phyloP scores from a whole-genome alignment of 2,888 invertebrate genomes.

The Autographa gamma region DNA sequence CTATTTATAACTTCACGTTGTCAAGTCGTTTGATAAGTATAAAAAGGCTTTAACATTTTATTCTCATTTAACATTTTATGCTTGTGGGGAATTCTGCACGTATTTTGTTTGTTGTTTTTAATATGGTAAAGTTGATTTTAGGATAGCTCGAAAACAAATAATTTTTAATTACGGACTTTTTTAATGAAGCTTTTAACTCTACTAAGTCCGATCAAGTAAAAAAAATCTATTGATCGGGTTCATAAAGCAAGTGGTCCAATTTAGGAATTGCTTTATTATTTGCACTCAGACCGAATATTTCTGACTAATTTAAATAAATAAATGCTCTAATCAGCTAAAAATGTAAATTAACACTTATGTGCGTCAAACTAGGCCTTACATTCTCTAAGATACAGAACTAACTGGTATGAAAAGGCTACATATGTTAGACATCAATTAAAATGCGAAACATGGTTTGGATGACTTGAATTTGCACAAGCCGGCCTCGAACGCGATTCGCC shows the following conservation, averaged over 20 bases:
- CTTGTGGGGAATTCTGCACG: neutral
- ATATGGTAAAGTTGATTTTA: neutral
- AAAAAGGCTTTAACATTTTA: slow-evolving; percentile 27
- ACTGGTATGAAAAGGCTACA: slow-evolving; percentile 12
- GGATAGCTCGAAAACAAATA: neutral
- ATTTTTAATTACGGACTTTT: neutral
- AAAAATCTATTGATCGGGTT: neutral
- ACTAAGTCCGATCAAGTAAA: neutral
- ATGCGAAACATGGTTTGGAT: slow-evolving; percentile 28
- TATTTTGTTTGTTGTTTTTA: neutral
- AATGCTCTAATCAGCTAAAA: neutral
- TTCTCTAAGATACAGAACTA: neutral
- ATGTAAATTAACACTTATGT: slow-evolving; percentile 4
- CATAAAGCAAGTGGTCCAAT: too few species aligned
- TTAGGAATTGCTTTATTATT: too few species aligned
- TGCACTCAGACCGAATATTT: neutral
- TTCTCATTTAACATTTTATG: slow-evolving; percentile 12
- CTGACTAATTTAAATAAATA: neutral
- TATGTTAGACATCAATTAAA: slow-evolving; percentile 29
- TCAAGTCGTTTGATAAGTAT: slow-evolving; percentile 43
- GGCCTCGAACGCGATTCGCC: slow-evolving; percentile 24
- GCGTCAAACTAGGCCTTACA: neutral
- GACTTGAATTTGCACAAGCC: slow-evolving; percentile 34
- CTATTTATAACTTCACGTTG: slow-evolving; percentile 65
- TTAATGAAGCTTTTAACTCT: neutral